Evolutionary conservation across 1,140 invertebrate genomes (phyloP), one percentile per base, ranked within the genome.

Genomic region (Habropoda laboriosa): DNA sequence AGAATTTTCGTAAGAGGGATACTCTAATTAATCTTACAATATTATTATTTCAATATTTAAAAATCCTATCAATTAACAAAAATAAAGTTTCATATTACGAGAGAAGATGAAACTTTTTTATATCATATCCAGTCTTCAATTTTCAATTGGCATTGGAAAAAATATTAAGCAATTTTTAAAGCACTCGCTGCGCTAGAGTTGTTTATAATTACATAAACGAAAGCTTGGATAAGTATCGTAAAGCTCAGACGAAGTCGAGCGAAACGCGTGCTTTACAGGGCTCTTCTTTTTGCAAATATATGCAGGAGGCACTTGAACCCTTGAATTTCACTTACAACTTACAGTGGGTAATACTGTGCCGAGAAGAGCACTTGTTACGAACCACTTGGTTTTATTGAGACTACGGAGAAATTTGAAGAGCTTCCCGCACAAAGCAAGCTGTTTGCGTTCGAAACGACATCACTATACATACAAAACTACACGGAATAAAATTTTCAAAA

Each of bases 331-430:
- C 47, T 38, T 32, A n/a, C 60, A 61, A 61, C 21, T 53, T 35
- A 51, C n/a, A 10, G 16, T 30, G n/a, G 32, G 32, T 27, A 40
- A 38, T 18, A 70, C 40, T 70, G 66, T 53, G 21, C 21, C 45
- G 66, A 38, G 32, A 40, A 70, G 66, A 21, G 49, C 5, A 18
- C 66, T 70, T 55, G 47, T 70, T 67, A 67, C 64, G 64, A 67
- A 49, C 47, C 32, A 70, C 66, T 70, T 53, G 66, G 49, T 70
- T 70, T 70, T 53, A 70, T 53, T 40, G 66, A 70, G 49, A 27
- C 49, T 51, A 6, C n/a, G n/a, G 32, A 53, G 49, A 70, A 53
- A 35, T 70, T 38, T 51, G 5, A 8, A 13, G 66, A 24, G 49
- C 32, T 53, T 55, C 13, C 18, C 27, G 30, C 42, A 18, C 8